Base-by-base conservation (phyloP, 2,113 vertebrate species). In the Chloropsis hardwickii region DNA sequence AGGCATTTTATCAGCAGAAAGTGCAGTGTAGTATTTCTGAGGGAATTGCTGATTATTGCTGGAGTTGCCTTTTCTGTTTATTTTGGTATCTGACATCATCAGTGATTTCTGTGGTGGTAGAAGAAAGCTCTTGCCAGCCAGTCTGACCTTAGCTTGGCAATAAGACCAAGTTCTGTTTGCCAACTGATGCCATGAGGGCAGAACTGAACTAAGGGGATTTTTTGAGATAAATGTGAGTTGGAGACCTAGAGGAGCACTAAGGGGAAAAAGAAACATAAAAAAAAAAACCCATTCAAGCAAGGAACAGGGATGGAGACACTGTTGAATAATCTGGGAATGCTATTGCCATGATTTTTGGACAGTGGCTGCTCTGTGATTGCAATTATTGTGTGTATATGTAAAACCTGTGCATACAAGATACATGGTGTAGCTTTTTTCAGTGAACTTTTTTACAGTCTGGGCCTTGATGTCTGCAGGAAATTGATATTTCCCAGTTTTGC, bases 401-500 rank as follows among this genome's bases (percentile, higher is more conserved):
- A 70, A 89, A 89, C 37, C n/a, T 64, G 33, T 62, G 45, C 60
- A 82, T 71, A 42, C 60, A 93, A 67, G 12, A 57, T 56, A 60
- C 24, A 65, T 0, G 9, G 18, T 62, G 53, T n/a, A 29, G 39
- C 6, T 45, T 76, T 85, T 48, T 6, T 11, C 2, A 31, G 21
- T 23, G 16, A 86, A 23, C 29, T 44, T 91, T 69, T 92, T 69
- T 78, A 44, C 88, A 85, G 53, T 70, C 62, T 58, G 37, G 37
- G 53, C 58, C 65, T 92, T 81, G 45, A 51, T 94, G 66, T 80
- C 73, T 91, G 77, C 86, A 95, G 86, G 86, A 95, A 95, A 92
- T 88, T 21, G 50, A 76, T 94, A 95, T 84, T 83, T 81, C 85
- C 73, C 80, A 86, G 65, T 83, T 93, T 84, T 93, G 90, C 96